Conservation (phyloP, 1,140 invertebrate species). For the Drosophila melanogaster region DNA sequence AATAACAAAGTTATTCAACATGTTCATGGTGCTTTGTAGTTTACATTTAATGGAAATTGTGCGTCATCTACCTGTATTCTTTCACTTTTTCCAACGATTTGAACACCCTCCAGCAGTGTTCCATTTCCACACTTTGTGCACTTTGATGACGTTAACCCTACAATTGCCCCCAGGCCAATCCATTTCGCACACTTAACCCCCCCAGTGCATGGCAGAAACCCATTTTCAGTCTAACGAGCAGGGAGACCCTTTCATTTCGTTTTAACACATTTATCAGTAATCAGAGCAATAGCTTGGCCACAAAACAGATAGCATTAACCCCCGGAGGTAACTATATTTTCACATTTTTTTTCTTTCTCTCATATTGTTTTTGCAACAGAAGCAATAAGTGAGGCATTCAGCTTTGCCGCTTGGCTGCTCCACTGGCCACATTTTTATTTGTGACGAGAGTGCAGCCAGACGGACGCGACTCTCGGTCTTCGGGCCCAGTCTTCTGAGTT, state of each 20-base stretch:
- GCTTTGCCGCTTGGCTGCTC: conserved; percentile 72
- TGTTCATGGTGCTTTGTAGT: background rate
- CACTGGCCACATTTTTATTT: conserved; percentile 62
- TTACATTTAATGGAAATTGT: background rate
- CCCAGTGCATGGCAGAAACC: background rate
- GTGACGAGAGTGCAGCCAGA: conserved; percentile 31
- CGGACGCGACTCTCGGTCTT: conserved; percentile 13
- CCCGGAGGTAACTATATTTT: conserved; percentile 38
- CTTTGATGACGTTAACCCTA: conserved; percentile 30
- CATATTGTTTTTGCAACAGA: conserved; percentile 53
- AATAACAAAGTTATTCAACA: too few species aligned
- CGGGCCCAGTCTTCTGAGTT: conserved; percentile 30
- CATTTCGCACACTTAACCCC: conserved; percentile 15
- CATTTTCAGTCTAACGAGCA: conserved; percentile 40
- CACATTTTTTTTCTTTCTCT: conserved; percentile 27
- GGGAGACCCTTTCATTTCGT: conserved; percentile 41
- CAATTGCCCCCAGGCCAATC: conserved; percentile 12
- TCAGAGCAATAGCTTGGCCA: conserved; percentile 58
- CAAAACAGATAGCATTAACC: conserved; percentile 56
- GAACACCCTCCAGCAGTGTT: conserved; percentile 16
- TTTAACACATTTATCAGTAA: conserved; percentile 69
- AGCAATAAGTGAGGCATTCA: conserved; percentile 66
- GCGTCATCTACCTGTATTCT: background rate
- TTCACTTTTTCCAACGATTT: background rate
- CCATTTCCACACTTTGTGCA: conserved; percentile 35